Conservation (phyloP, 2,113 vertebrate genomes). For the Hemiscyllium ocellatum region DNA sequence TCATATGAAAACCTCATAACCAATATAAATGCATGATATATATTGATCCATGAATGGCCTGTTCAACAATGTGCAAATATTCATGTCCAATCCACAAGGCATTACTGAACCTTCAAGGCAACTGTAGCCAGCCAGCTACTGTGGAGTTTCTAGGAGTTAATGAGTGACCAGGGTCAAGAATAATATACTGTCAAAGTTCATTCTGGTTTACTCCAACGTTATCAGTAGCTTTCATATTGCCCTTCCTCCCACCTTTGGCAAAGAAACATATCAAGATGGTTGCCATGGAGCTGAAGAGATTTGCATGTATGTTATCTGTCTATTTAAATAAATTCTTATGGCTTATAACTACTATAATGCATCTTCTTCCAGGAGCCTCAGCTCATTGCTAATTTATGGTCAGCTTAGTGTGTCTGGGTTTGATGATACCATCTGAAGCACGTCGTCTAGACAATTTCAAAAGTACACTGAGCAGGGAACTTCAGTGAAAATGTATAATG, state of each 20-base stretch:
- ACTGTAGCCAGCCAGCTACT: background rate
- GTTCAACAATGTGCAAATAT: background rate
- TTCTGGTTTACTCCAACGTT: constrained; percentile 64
- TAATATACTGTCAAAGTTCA: constrained; percentile 71
- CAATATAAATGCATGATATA: background rate
- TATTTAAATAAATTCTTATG: constrained; percentile 94
- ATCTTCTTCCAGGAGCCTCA: constrained; percentile 67
- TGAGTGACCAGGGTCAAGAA: constrained; percentile 69
- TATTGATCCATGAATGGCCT: constrained; percentile 1
- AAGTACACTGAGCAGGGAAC: constrained; percentile 59
- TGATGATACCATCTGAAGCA: constrained; percentile 74
- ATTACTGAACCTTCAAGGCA: background rate
- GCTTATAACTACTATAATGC: constrained; percentile 81
- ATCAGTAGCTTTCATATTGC: constrained; percentile 63
- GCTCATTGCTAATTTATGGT: constrained; percentile 90
- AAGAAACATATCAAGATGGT: constrained; percentile 81
- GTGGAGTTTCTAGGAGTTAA: constrained; percentile 62
- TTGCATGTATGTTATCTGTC: constrained; percentile 90
- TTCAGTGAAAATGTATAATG: constrained; percentile 76
- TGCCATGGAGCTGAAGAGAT: constrained; percentile 82
- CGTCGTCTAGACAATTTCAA: constrained; percentile 85
- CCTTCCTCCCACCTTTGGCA: constrained; percentile 74
- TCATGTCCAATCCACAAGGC: background rate
- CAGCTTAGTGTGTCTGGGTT: constrained; percentile 74
- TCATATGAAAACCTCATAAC: background rate